These are phyloP conservation scores for Antheraea mylitta DNA, from an alignment of 1,140 invertebrate genomes.

Conservation along the genomic window DNA sequence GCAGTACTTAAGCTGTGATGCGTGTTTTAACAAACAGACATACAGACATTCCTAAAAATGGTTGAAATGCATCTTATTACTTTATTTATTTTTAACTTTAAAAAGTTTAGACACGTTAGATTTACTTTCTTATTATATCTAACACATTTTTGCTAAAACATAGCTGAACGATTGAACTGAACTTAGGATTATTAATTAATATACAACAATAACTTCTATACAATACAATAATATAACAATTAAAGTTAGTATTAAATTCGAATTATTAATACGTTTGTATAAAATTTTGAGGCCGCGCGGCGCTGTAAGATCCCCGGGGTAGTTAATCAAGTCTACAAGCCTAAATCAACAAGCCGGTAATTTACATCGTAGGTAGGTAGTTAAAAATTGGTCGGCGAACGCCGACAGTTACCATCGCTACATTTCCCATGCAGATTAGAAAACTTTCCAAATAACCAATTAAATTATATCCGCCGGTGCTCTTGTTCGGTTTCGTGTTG, in stretches of 20 bases:
- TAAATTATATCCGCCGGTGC: constrained; percentile 46
- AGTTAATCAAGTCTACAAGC: not conserved
- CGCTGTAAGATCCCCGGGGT: not conserved
- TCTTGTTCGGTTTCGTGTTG: constrained; percentile 10
- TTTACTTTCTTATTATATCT: too few species aligned
- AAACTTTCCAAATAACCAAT: constrained; percentile 62
- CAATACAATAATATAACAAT: not conserved
- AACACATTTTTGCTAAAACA: too few species aligned
- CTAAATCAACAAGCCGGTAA: constrained; percentile 4
- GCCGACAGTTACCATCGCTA: not conserved
- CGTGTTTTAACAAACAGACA: too few species aligned
- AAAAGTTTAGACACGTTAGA: too few species aligned
- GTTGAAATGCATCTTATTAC: too few species aligned
- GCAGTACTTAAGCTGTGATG: too few species aligned
- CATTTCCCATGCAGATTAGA: constrained; percentile 56
- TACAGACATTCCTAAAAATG: too few species aligned
- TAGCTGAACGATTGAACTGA: too few species aligned
- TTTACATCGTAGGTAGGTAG: not conserved
- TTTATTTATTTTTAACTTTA: too few species aligned
- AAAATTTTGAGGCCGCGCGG: not conserved
- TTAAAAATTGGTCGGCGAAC: not conserved
- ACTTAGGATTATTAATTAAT: not conserved
- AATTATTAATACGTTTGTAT: not conserved
- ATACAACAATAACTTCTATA: not conserved
- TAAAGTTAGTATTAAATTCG: not conserved